Conservation (phyloP, 2,113 vertebrate species). For the Erythrocercus mccallii region DNA sequence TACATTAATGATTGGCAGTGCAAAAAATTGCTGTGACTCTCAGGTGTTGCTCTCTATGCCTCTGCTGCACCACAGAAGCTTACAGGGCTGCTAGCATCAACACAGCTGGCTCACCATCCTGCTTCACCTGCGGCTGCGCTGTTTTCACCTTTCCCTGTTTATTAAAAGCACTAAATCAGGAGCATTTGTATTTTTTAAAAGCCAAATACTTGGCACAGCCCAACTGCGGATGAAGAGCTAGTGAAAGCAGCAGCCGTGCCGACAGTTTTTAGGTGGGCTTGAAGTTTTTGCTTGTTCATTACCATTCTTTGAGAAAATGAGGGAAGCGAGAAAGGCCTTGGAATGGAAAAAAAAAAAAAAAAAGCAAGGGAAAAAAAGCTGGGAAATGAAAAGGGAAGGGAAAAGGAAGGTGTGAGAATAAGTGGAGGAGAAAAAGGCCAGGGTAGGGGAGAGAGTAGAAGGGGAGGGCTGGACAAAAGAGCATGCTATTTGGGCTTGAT, state of each 20-base stretch:
- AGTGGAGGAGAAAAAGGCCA: background rate
- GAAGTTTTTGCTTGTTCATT: conserved; percentile 62
- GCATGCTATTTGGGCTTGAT: background rate
- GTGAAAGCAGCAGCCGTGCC: conserved; percentile 35
- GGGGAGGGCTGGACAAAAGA: background rate
- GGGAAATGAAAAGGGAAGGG: background rate
- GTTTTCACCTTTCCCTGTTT: conserved; percentile 62
- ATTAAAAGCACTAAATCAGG: conserved; percentile 79
- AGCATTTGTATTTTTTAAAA: conserved; percentile 62
- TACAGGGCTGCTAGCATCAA: conserved; percentile 43
- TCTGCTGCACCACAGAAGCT: conserved; percentile 23
- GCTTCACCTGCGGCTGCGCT: conserved; percentile 55
- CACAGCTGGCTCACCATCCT: conserved; percentile 62
- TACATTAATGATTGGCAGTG: conserved; percentile 46
- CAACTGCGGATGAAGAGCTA: conserved; percentile 53
- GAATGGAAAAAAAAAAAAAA: background rate
- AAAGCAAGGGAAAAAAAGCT: background rate
- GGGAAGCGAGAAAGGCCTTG: background rate
- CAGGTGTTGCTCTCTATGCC: conserved; percentile 33
- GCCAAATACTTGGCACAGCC: conserved; percentile 5
- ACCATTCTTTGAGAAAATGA: conserved; percentile 6
- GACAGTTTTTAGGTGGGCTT: conserved; percentile 48
- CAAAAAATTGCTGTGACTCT: conserved; percentile 49
- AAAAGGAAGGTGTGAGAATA: background rate
- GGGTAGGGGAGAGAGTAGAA: background rate